These are phyloP conservation scores for Axinella damicornis DNA, from an alignment of 37 sponge, comb jelly and placozoan species.

Conservation along the genomic window DNA sequence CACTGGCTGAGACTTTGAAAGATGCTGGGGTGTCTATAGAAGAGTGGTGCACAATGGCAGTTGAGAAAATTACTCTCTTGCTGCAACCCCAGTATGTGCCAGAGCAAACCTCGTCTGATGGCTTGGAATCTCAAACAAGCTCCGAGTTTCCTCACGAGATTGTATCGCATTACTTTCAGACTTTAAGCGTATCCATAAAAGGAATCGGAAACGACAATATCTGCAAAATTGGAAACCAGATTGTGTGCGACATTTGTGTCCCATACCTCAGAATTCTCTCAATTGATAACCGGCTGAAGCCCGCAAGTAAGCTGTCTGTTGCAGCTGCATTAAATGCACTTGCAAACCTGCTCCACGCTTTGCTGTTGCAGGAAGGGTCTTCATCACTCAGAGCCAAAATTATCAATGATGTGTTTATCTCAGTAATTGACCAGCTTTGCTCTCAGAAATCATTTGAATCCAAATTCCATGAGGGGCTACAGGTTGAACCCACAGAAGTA, in stretches of 20 bases:
- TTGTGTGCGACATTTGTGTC: neutral
- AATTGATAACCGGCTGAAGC: neutral
- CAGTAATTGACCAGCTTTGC: too few species aligned
- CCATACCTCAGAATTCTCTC: conserved; percentile 9
- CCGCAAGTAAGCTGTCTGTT: neutral
- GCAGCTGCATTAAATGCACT: neutral
- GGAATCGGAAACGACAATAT: neutral
- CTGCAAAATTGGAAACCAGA: neutral
- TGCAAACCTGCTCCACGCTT: neutral
- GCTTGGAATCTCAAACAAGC: too few species aligned
- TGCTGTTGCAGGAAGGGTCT: too few species aligned
- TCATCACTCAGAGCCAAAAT: too few species aligned
- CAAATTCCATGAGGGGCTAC: neutral
- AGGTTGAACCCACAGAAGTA: neutral
- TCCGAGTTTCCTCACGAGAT: neutral
- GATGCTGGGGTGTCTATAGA: too few species aligned
- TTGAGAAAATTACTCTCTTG: too few species aligned
- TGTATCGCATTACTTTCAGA: neutral
- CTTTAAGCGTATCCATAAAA: neutral
- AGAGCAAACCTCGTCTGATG: too few species aligned
- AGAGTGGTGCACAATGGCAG: too few species aligned
- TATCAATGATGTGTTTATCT: too few species aligned
- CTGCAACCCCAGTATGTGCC: too few species aligned
- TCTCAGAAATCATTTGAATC: too few species aligned
- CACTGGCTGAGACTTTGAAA: too few species aligned